Evolutionary conservation across 2,888 invertebrate species (phyloP).

Genomic region (Noctua fimbriata): DNA sequence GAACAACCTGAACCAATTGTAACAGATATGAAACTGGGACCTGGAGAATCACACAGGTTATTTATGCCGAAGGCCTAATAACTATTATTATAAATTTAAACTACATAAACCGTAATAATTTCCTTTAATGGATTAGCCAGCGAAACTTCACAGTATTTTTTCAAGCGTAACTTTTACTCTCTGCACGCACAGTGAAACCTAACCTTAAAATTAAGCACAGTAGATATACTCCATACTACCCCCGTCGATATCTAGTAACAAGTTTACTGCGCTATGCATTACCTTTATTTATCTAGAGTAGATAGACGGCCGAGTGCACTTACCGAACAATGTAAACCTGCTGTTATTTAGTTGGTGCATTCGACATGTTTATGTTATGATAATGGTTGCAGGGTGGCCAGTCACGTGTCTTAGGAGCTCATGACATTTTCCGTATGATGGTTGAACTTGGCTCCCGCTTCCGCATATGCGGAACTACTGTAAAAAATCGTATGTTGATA

Average conservation of each 20-base stretch:
- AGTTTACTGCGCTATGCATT: slow-evolving; percentile 68
- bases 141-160: not conserved
- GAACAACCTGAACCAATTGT: not conserved
- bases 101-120: not conserved
- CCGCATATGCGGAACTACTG: not conserved
- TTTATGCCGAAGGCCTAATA: not conserved
- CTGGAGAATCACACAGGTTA: not conserved
- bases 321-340: slow-evolving; percentile 71
- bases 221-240: slow-evolving; percentile 46
- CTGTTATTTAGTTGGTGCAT: slow-evolving; percentile 65
- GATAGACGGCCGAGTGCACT: slow-evolving; percentile 79
- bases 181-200: slow-evolving; percentile 29
- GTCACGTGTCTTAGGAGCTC: not conserved
- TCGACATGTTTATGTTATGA: slow-evolving; percentile 53
- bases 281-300: slow-evolving; percentile 71
- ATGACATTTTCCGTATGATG: not conserved
- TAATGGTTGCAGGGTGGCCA: slow-evolving; percentile 10
- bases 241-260: slow-evolving; percentile 61
- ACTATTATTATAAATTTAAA: not conserved
- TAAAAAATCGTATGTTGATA: not conserved
- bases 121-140: not conserved
- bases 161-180: not conserved
- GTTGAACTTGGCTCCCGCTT: not conserved
- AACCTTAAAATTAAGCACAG: slow-evolving; percentile 49
- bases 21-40: not conserved